A percentile compares a stretch with the other conserved stretches of the same genome.
Evolutionary conservation across 2,888 invertebrate genomes (phyloP).

Genomic region (Lochmaea capreae): DNA sequence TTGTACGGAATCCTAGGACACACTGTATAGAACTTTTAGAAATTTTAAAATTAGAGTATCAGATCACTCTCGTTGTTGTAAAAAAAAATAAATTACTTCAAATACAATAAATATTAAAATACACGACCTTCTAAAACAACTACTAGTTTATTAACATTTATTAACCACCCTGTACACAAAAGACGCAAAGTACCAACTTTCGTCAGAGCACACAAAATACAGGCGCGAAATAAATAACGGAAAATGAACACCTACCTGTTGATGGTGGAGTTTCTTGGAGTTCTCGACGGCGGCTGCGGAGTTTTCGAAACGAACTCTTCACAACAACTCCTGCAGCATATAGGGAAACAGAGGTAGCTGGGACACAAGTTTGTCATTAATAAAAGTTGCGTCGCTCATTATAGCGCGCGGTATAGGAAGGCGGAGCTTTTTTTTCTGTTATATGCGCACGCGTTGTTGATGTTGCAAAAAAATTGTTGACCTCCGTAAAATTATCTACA

Average conservation of each 20-base stretch:
- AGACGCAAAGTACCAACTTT: slow-evolving; percentile 6
- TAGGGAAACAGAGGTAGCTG: slow-evolving; percentile 43
- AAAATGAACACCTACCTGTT: slow-evolving; percentile 40
- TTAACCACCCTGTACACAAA: slow-evolving; percentile 12
- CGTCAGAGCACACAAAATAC: background rate
- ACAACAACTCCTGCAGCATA: slow-evolving; percentile 32
- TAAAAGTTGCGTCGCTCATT: slow-evolving; percentile 56
- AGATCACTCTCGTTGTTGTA: too few relatives aligned
- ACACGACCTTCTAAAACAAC: too few relatives aligned
- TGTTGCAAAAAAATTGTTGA: too few relatives aligned
- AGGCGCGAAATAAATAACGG: slow-evolving; percentile 29
- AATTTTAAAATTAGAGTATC: too few relatives aligned
- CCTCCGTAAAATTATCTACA: background rate
- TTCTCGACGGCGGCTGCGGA: slow-evolving; percentile 21
- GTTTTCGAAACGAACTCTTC: slow-evolving; percentile 31
- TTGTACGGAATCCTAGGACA: too few relatives aligned
- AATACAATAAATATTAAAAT: too few relatives aligned
- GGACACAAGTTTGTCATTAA: slow-evolving; percentile 56
- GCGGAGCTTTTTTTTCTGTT: slow-evolving; percentile 31
- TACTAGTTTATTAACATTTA: background rate
- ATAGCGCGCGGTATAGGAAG: slow-evolving; percentile 41
- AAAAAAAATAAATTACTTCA: too few relatives aligned
- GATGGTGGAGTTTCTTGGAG: slow-evolving; percentile 22
- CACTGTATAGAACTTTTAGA: too few relatives aligned
- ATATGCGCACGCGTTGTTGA: background rate